Percentiles rank a stretch among this genome's conserved stretches.
Conservation (phyloP, 2,888 invertebrate species). For the Eupithecia centaureata region DNA sequence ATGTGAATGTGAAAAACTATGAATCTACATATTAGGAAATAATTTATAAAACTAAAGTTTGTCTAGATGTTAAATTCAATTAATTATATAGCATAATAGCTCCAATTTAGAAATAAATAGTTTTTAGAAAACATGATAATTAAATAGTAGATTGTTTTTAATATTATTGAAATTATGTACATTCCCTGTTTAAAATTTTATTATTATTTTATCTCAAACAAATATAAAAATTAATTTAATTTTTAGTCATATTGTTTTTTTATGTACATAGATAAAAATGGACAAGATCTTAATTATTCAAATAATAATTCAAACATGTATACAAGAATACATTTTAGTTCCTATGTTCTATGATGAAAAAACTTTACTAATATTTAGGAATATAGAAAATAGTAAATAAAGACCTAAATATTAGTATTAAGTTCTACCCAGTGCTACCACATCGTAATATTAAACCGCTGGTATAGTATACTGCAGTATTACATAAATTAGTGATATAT, state of each 20-base stretch:
- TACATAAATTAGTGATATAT: conserved; percentile 6
- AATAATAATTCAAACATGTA: no score
- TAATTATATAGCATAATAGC: conserved; percentile 17
- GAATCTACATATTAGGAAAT: background rate
- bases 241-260: background rate
- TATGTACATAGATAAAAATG: background rate
- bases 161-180: conserved; percentile 21
- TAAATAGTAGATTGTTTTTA: conserved; percentile 19
- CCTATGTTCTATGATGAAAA: no score
- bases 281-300: no score
- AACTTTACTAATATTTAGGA: no score
- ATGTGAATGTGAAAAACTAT: background rate
- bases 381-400: no score
- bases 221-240: background rate
- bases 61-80: conserved; percentile 12
- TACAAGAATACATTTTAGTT: background rate
- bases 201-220: conserved; percentile 9
- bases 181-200: conserved; percentile 23
- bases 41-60: background rate
- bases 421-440: no score
- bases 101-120: conserved; percentile 26
- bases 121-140: conserved; percentile 15
- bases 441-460: background rate
- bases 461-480: conserved; percentile 14
- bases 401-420: background rate